These are phyloP conservation scores for Tapera naevia DNA, from an alignment of 2,797 vertebrate genomes.

Conservation along the genomic window DNA sequence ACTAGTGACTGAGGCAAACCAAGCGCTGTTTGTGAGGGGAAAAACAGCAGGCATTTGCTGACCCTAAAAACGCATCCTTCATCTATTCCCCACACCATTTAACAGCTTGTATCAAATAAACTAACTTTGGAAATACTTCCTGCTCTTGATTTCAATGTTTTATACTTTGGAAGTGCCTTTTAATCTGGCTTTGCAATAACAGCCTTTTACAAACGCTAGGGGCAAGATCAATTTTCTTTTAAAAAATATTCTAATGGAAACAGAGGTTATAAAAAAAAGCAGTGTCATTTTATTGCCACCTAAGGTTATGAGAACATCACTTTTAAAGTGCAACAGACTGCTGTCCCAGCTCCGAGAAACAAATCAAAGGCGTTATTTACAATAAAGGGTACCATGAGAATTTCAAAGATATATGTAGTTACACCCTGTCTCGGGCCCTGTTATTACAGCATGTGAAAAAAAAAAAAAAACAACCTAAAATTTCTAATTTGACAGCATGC, in stretches of 20 bases:
- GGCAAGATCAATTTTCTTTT: background rate
- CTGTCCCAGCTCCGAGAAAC: background rate
- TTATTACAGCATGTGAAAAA: background rate
- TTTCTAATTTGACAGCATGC: background rate
- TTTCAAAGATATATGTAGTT: background rate
- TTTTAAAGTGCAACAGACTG: background rate
- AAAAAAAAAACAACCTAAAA: background rate
- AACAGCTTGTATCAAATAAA: background rate
- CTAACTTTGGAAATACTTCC: background rate
- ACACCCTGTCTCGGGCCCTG: background rate
- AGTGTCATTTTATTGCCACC: background rate
- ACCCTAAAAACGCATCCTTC: background rate
- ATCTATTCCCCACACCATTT: background rate
- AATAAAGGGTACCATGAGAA: background rate
- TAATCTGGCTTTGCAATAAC: background rate
- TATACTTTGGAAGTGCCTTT: background rate
- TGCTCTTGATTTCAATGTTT: background rate
- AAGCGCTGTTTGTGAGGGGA: background rate
- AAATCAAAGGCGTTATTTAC: background rate
- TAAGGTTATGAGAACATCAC: background rate
- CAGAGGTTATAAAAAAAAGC: background rate
- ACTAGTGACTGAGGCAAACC: background rate
- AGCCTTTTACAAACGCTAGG: background rate
- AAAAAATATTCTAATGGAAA: background rate
- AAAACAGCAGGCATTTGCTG: background rate